Percentiles rank a stretch among this genome's conserved stretches.
Evolutionary conservation across 2,888 invertebrate genomes (phyloP).

Genomic region (Choristoneura rosaceana): DNA sequence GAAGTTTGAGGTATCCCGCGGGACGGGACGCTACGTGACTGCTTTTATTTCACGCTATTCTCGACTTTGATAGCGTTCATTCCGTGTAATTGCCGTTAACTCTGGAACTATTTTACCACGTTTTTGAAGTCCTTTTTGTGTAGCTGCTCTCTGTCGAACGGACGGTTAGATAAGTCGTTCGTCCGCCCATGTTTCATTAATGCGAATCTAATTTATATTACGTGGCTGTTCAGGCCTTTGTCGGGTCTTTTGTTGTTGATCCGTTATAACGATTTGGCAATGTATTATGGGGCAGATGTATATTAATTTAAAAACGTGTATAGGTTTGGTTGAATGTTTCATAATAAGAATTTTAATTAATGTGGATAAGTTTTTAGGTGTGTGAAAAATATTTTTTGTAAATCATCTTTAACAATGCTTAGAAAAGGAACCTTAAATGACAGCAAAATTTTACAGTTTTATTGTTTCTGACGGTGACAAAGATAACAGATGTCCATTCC

Average conservation of each 20-base stretch:
- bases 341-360: constrained; percentile 5
- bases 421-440: neutral
- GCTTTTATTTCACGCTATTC: constrained; percentile 77
- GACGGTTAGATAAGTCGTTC: constrained; percentile 66
- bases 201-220: constrained; percentile 77
- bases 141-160: constrained; percentile 57
- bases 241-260: constrained; percentile 68
- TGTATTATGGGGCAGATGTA: constrained; percentile 62
- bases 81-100: constrained; percentile 79
- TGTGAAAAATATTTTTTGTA: neutral
- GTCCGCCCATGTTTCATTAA: constrained; percentile 79
- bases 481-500: constrained; percentile 55
- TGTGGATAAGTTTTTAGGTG: neutral
- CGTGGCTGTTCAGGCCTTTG: constrained; percentile 65
- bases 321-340: constrained; percentile 7
- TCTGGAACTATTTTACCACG: constrained; percentile 75
- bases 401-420: neutral
- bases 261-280: constrained; percentile 60
- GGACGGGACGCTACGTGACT: constrained; percentile 71
- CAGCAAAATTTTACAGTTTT: constrained; percentile 46
- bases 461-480: constrained; percentile 58
- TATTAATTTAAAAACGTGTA: constrained; percentile 52
- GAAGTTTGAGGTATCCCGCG: constrained; percentile 62
- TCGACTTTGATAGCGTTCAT: constrained; percentile 75
- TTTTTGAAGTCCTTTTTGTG: constrained; percentile 71